phyloP scores from a whole-genome alignment of 2,797 vertebrate genomes.

The Enoplosus armatus region DNA sequence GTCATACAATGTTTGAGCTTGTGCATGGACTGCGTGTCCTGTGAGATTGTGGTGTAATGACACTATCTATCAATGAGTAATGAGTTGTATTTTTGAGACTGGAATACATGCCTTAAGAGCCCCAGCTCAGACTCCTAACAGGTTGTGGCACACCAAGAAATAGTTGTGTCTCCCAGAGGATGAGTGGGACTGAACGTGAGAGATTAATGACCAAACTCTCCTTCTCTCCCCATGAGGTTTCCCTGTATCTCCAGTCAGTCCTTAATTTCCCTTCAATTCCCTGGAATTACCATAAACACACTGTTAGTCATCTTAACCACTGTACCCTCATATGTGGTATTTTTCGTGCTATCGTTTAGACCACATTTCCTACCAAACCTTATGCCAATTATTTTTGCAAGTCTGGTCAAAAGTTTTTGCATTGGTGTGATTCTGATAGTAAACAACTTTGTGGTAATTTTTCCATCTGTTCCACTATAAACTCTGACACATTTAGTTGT shows the following conservation, averaged over 20 bases:
- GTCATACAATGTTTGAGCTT: slow-evolving; percentile 26
- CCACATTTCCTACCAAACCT: not conserved
- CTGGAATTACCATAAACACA: slow-evolving; percentile 6
- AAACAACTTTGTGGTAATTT: not conserved
- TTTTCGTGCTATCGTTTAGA: not conserved
- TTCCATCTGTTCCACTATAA: not conserved
- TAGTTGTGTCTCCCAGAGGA: slow-evolving; percentile 22
- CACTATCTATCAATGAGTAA: slow-evolving; percentile 53
- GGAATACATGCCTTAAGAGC: slow-evolving; percentile 14
- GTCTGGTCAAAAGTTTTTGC: not conserved
- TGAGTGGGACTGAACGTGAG: slow-evolving; percentile 27
- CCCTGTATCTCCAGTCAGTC: not conserved
- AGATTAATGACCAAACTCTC: slow-evolving; percentile 39
- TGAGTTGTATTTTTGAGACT: slow-evolving; percentile 41
- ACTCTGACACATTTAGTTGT: not conserved
- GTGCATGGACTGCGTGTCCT: slow-evolving; percentile 15
- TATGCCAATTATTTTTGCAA: not conserved
- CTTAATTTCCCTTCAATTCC: slow-evolving; percentile 11
- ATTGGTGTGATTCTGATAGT: not conserved
- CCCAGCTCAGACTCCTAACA: slow-evolving; percentile 19
- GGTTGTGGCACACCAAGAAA: slow-evolving; percentile 37
- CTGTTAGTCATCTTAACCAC: not conserved
- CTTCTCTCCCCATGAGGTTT: slow-evolving; percentile 6
- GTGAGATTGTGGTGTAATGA: slow-evolving; percentile 34
- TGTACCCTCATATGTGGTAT: not conserved